phyloP scores from a whole-genome alignment of 1,140 invertebrate genomes.

The Zaprionus tsacasi region DNA sequence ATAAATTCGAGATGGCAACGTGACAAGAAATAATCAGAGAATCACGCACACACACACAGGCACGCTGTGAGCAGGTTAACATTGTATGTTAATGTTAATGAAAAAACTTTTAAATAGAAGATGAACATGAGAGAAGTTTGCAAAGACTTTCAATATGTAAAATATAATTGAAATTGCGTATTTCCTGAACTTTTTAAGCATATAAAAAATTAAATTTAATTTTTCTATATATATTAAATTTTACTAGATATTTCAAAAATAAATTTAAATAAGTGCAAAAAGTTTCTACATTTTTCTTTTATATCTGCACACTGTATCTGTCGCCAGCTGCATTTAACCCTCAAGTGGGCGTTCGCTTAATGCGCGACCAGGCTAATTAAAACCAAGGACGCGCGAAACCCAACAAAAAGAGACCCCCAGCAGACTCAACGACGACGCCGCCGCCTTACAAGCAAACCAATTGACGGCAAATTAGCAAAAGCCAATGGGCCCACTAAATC shows the following conservation, averaged over 20 bases:
- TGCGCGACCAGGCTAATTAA: constrained; percentile 65
- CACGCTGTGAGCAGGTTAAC: background rate
- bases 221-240: too few species aligned
- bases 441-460: constrained; percentile 70
- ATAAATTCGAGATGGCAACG: constrained; percentile 48
- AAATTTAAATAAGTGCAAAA: background rate
- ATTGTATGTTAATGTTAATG: constrained; percentile 3
- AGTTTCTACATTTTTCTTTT: background rate
- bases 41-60: constrained; percentile 16
- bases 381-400: constrained; percentile 76
- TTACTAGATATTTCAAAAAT: background rate
- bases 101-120: background rate
- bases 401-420: constrained; percentile 70
- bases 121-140: too few species aligned
- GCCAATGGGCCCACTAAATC: constrained; percentile 74
- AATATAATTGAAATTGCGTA: too few species aligned
- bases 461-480: constrained; percentile 74
- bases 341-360: constrained; percentile 46
- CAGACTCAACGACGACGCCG: constrained; percentile 55
- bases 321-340: constrained; percentile 17
- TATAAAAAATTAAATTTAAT: too few species aligned
- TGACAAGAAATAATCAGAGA: constrained; percentile 37
- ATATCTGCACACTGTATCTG: background rate
- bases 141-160: too few species aligned
- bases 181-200: too few species aligned